Conservation (phyloP, 2,888 invertebrate genomes). For the Drosophila nr. medialis region DNA sequence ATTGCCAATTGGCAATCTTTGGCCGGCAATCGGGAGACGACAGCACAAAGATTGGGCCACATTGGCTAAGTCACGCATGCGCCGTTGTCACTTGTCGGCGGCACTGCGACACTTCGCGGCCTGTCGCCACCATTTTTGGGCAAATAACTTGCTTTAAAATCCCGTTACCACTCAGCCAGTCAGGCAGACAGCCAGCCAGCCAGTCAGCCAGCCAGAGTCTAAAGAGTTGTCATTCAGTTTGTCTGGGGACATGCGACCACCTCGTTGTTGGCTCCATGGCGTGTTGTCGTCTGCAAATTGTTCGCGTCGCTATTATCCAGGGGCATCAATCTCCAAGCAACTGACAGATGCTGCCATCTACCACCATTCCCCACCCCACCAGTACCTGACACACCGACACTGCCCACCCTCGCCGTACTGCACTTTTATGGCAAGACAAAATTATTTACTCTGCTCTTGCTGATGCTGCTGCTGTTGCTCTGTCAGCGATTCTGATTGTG, state of each 20-base stretch:
- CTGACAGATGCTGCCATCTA: constrained; percentile 69
- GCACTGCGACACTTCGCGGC: constrained; percentile 54
- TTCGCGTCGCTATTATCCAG: constrained; percentile 80
- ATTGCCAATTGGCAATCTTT: constrained; percentile 33
- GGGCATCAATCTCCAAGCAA: constrained; percentile 77
- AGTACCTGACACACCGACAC: constrained; percentile 1
- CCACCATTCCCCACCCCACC: not conserved
- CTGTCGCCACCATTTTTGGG: constrained; percentile 73
- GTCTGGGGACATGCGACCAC: constrained; percentile 64
- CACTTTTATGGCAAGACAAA: constrained; percentile 76
- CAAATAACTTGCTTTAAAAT: constrained; percentile 72
- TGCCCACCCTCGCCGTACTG: constrained; percentile 43
- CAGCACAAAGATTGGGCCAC: constrained; percentile 14
- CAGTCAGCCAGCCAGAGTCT: constrained; percentile 32
- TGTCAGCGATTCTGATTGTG: constrained; percentile 8
- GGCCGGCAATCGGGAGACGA: constrained; percentile 23
- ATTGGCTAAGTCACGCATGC: constrained; percentile 74
- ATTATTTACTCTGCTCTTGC: constrained; percentile 68
- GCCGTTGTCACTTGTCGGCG: constrained; percentile 70
- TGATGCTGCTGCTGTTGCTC: not conserved
- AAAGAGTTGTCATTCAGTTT: constrained; percentile 78
- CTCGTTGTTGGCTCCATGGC: constrained; percentile 41
- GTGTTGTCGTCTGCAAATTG: constrained; percentile 79
- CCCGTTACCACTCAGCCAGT: constrained; percentile 49
- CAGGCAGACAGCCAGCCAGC: not conserved